Evolutionary conservation across 2,113 vertebrate species (phyloP).

Genomic region (Ciconia boyciana): DNA sequence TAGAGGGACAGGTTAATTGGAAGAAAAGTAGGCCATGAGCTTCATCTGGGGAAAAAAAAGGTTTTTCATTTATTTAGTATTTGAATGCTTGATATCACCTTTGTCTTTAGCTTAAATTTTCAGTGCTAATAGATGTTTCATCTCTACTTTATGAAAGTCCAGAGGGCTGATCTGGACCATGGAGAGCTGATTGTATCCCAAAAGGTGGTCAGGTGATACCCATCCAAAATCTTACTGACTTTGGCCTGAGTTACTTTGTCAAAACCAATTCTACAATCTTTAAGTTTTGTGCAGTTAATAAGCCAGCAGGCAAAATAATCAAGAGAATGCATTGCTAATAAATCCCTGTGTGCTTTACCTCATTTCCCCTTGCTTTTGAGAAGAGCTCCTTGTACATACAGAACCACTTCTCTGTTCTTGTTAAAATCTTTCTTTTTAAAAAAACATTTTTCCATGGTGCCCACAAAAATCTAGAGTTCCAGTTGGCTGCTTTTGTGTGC

Average conservation of each 20-base stretch:
- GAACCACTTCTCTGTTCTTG: background rate
- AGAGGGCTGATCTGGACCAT: background rate
- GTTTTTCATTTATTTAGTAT: background rate
- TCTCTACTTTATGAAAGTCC: background rate
- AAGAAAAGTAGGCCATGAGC: constrained; percentile 8
- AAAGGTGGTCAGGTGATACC: background rate
- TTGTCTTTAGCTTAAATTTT: background rate
- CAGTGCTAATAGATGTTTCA: background rate
- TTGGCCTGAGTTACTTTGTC: background rate
- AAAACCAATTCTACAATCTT: background rate
- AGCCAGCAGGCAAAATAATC: background rate
- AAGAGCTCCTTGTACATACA: background rate
- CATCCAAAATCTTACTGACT: background rate
- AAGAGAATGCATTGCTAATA: background rate
- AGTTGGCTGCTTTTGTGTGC: background rate
- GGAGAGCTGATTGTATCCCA: background rate
- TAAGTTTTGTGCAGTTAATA: background rate
- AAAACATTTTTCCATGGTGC: background rate
- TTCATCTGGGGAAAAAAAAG: background rate
- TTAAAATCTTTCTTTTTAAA: background rate
- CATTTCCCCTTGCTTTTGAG: background rate
- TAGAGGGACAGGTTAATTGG: constrained; percentile 9
- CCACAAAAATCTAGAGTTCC: background rate
- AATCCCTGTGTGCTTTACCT: background rate
- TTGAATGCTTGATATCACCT: background rate